These are phyloP conservation scores for Lysiphlebus fabarum DNA, from an alignment of 1,140 invertebrate species.

Conservation along the genomic window DNA sequence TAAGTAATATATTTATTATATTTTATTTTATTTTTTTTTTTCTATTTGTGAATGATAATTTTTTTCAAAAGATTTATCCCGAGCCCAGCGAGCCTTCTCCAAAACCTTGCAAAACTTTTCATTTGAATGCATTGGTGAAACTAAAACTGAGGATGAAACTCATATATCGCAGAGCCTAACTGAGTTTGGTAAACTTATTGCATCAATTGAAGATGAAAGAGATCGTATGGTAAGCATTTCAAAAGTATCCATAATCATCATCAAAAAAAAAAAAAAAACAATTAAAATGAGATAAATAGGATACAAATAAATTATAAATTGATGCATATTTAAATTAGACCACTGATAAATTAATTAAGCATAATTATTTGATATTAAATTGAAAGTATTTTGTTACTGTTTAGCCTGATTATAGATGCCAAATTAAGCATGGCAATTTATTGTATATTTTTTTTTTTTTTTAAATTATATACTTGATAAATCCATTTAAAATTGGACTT, in stretches of 20 bases:
- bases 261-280: not conserved
- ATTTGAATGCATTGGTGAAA: slow-evolving; percentile 92
- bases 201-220: slow-evolving; percentile 90
- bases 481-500: not conserved
- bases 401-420: too few species aligned
- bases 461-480: too few species aligned
- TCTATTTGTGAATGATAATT: slow-evolving; percentile 17
- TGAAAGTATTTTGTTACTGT: too few species aligned
- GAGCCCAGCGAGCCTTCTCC: slow-evolving; percentile 86
- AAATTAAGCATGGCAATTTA: too few species aligned
- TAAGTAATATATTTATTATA: not conserved
- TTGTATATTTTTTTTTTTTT: too few species aligned
- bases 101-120: slow-evolving; percentile 87
- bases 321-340: not conserved
- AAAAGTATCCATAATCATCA: slow-evolving; percentile 18
- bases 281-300: too few species aligned
- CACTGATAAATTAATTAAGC: too few species aligned
- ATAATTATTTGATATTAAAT: too few species aligned
- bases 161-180: slow-evolving; percentile 87
- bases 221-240: slow-evolving; percentile 78
- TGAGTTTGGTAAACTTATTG: slow-evolving; percentile 87
- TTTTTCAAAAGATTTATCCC: slow-evolving; percentile 72
- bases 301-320: not conserved
- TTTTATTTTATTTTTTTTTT: not conserved
- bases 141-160: slow-evolving; percentile 94